Evolutionary conservation across 64 coral and sea anemone species (phyloP), one percentile per base, ranked within the genome.

Genomic region (Dendronephthya gigantea): DNA sequence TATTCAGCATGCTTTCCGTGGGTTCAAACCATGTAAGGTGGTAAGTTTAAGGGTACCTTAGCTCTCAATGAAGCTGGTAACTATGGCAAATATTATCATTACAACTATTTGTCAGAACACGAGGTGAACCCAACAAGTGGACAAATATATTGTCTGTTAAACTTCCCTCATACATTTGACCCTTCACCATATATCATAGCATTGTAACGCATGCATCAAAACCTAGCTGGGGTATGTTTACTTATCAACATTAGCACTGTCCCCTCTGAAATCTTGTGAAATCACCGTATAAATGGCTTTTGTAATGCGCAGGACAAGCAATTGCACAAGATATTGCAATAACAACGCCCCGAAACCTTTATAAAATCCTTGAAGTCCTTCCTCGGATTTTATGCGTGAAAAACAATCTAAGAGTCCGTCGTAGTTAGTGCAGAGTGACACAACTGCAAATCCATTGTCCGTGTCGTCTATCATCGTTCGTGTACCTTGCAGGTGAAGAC

Each of bases 391-490:
- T 27, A 98, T 91, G 14, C 92, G 90, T 45, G 84, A 84, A 35
- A 93, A 87, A 87, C 95, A 98, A 87, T 98, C 95, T 22, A 98
- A 81, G 69, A 98, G 86, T 82, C 91, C 91, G 56, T 91, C 82
- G 51, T 98, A 98, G 62, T 98, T 98, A 30, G 94, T 97, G 84
- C 89, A 86, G 0, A 97, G 76, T 7, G 91, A 91, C 34, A 97
- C 89, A 43, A 97, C 94, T 70, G 90, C 94, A 12, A 56, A 88
- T 4, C 91, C 94, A 83, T 83, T 91, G 74, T 97, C 94, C 30
- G 93, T 72, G 83, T 97, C 87, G 49, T 97, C 94, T 4, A 97
- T 90, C 85, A 97, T 97, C n/a, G 94, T 97, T 38, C 94, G 69
- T 28, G 94, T 97, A n/a, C 94, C 94, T 66, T 97, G 94, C 62